A percentile compares a stretch with the other conserved stretches of the same genome.
Evolutionary conservation across 1,140 invertebrate species (phyloP).

Genomic region (Apolygus lucorum): DNA sequence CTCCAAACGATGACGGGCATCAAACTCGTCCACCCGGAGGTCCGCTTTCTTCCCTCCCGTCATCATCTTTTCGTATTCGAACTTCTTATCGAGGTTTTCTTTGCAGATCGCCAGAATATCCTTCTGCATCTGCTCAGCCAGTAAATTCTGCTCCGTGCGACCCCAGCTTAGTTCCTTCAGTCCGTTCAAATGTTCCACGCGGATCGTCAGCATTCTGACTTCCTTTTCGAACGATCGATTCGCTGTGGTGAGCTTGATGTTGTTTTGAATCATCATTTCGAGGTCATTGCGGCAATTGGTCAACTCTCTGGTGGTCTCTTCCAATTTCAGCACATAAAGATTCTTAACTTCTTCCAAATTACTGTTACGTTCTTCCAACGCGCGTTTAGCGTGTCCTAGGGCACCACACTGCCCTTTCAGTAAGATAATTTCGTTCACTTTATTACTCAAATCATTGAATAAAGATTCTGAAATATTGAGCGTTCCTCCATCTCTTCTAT

Average conservation of each 20-base stretch:
- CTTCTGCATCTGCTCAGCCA: slow-evolving; percentile 5
- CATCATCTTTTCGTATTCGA: background rate
- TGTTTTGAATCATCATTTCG: background rate
- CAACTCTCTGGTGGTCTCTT: slow-evolving; percentile 2
- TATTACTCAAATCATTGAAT: slow-evolving; percentile 11
- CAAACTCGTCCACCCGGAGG: background rate
- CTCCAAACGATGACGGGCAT: slow-evolving; percentile 1
- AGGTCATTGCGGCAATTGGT: slow-evolving; percentile 2
- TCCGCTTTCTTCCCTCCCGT: background rate
- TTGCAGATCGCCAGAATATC: slow-evolving; percentile 1
- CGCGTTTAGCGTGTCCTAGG: background rate
- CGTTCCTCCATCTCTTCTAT: background rate
- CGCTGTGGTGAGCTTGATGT: background rate
- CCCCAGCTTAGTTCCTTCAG: background rate
- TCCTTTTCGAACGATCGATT: slow-evolving; percentile 18
- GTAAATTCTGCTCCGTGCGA: background rate
- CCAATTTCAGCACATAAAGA: background rate
- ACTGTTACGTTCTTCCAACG: background rate
- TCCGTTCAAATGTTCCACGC: background rate
- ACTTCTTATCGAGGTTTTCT: slow-evolving; percentile 18
- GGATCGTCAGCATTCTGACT: background rate
- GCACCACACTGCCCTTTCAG: background rate
- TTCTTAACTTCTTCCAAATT: slow-evolving; percentile 10
- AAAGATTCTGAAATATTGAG: background rate
- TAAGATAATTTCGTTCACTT: slow-evolving; percentile 18